Evolutionary conservation across 2,888 invertebrate genomes (phyloP).

Genomic region (Tenodera sinensis): DNA sequence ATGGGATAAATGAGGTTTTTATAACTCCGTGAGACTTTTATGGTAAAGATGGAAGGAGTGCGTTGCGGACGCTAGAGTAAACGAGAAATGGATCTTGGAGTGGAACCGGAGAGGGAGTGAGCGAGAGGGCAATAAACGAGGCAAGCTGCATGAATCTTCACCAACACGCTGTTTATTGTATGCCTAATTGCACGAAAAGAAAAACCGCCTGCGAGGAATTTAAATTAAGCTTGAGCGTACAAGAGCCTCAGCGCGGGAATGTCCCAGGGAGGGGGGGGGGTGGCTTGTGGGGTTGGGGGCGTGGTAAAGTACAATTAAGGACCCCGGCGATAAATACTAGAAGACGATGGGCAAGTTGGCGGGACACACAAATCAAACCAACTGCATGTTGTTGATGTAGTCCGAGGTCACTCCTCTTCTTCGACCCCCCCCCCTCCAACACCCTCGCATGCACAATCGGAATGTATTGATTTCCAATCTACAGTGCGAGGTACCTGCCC

Average conservation of each 20-base stretch:
- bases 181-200: slow-evolving; percentile 3
- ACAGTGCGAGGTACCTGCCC: neutral
- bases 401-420: neutral
- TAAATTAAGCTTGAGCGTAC: slow-evolving; percentile 5
- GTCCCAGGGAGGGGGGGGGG: no score
- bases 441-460: neutral
- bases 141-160: neutral
- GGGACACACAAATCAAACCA: slow-evolving; percentile 1
- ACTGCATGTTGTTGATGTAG: neutral
- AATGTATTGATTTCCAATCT: neutral
- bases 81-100: neutral
- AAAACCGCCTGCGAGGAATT: slow-evolving; percentile 10
- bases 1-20: neutral
- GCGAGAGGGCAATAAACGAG: neutral
- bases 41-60: neutral
- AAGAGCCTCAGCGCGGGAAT: neutral
- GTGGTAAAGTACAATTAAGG: neutral
- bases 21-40: neutral
- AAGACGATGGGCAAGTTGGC: neutral
- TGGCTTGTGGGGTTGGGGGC: neutral
- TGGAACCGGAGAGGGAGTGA: neutral
- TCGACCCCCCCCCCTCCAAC: neutral
- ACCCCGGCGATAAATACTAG: neutral
- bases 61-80: neutral
- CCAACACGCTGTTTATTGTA: slow-evolving; percentile 4